Percentiles rank a stretch among this genome's conserved stretches.
Conservation (phyloP, 2,113 vertebrate species). For the Nothoprocta perdicaria region DNA sequence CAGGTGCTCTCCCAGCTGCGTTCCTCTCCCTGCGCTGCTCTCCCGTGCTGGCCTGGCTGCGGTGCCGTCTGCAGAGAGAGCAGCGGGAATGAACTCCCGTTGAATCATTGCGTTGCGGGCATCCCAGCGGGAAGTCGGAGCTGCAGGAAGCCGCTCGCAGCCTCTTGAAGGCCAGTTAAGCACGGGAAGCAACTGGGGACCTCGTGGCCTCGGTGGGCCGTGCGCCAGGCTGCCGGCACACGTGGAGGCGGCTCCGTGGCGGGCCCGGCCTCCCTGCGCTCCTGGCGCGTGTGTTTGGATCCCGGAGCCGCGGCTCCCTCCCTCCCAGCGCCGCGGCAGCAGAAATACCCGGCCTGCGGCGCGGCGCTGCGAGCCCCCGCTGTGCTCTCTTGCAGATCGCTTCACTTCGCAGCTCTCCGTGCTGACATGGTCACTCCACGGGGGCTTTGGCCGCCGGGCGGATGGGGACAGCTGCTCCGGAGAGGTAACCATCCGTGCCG, state of each 20-base stretch:
- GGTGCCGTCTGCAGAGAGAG: background rate
- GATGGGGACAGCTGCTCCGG: conserved; percentile 52
- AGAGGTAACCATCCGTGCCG: conserved; percentile 71
- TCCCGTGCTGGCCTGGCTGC: background rate
- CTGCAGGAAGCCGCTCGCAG: conserved; percentile 37
- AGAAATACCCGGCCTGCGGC: conserved; percentile 60
- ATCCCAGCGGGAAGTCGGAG: conserved; percentile 15
- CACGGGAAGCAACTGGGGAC: background rate
- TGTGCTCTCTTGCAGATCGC: conserved; percentile 57
- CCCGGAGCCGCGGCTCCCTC: conserved; percentile 38
- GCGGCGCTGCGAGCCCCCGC: background rate
- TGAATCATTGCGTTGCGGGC: conserved; percentile 3
- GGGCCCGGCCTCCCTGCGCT: background rate
- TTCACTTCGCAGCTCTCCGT: background rate
- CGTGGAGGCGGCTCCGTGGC: too few relatives aligned
- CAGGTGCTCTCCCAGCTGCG: background rate
- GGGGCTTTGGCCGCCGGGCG: background rate
- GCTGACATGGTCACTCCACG: conserved; percentile 53
- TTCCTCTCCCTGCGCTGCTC: background rate
- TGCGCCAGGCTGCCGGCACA: background rate
- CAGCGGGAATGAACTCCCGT: conserved; percentile 11
- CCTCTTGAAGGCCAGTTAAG: background rate
- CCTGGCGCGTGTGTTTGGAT: conserved; percentile 54
- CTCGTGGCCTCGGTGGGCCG: too few relatives aligned
- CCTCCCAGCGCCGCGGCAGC: conserved; percentile 4